A percentile compares a stretch with the other conserved stretches of the same genome.
Conservation (phyloP, 2,797 vertebrate genomes). For the Cyclura pinguis region DNA sequence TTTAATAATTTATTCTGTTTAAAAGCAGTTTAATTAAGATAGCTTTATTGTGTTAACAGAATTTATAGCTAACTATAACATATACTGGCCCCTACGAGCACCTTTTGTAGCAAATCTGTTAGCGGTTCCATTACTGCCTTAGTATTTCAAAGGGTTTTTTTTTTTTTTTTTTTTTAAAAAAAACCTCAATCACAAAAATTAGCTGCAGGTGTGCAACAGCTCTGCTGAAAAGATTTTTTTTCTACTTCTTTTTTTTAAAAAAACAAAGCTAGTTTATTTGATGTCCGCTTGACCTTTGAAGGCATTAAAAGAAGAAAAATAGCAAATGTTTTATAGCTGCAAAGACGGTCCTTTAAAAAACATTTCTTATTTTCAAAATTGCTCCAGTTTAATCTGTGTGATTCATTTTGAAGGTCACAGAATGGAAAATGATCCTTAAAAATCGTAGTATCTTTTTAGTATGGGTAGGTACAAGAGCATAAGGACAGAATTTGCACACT, state of each 20-base stretch:
- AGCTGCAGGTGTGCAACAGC: conserved; percentile 33
- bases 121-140: conserved; percentile 27
- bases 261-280: conserved; percentile 3
- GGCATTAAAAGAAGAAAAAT: conserved; percentile 28
- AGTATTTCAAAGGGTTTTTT: conserved; percentile 19
- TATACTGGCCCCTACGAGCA: neutral
- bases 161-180: no score
- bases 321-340: neutral
- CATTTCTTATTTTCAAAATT: conserved; percentile 17
- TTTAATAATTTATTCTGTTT: conserved; percentile 54
- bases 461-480: neutral
- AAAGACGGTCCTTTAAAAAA: neutral
- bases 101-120: conserved; percentile 29
- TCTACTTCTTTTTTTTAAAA: neutral
- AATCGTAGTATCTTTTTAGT: neutral
- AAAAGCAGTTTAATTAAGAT: conserved; percentile 50
- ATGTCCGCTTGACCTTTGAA: conserved; percentile 37
- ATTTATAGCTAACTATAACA: conserved; percentile 40
- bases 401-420: conserved; percentile 16
- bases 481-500: neutral
- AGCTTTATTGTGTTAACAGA: conserved; percentile 43
- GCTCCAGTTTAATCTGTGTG: conserved; percentile 26
- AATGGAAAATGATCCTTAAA: neutral
- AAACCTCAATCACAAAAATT: conserved; percentile 25
- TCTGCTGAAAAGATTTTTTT: neutral